phyloP scores from a whole-genome alignment of 2,113 vertebrate genomes.

The Budorcas taxicolor region DNA sequence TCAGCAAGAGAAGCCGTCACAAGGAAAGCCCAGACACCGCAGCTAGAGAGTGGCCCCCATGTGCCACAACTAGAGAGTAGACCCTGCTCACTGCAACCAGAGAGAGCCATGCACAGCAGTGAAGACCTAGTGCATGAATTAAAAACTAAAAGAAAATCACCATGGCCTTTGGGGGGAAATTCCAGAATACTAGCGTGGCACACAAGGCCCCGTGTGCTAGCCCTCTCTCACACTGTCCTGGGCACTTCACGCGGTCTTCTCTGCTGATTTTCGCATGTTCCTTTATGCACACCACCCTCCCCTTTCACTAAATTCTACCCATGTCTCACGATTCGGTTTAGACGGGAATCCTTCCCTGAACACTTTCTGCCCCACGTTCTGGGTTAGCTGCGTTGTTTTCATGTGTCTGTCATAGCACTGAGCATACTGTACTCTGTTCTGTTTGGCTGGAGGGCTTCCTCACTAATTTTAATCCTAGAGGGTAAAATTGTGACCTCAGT shows the following conservation, averaged over 20 bases:
- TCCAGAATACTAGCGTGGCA: not conserved
- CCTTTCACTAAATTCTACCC: not conserved
- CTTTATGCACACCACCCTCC: not conserved
- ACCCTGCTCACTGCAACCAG: not conserved
- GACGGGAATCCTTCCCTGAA: not conserved
- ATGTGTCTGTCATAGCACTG: not conserved
- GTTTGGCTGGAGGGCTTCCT: not conserved
- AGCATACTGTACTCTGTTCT: not conserved
- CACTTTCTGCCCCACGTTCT: not conserved
- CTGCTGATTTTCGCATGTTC: not conserved
- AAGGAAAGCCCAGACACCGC: accelerated
- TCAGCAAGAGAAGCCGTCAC: not conserved
- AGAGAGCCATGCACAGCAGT: not conserved
- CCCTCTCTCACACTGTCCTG: not conserved
- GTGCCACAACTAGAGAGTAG: not conserved
- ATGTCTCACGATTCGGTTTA: not conserved
- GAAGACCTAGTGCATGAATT: not conserved
- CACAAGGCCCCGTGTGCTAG: too few species aligned
- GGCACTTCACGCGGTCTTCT: not conserved
- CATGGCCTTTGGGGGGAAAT: not conserved
- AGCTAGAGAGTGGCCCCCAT: not conserved
- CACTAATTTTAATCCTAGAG: not conserved
- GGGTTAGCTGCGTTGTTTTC: not conserved
- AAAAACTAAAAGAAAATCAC: not conserved
- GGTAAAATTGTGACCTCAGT: not conserved